These are phyloP conservation scores for Chymomyza costata DNA, from an alignment of 1,140 invertebrate genomes.

Conservation along the genomic window DNA sequence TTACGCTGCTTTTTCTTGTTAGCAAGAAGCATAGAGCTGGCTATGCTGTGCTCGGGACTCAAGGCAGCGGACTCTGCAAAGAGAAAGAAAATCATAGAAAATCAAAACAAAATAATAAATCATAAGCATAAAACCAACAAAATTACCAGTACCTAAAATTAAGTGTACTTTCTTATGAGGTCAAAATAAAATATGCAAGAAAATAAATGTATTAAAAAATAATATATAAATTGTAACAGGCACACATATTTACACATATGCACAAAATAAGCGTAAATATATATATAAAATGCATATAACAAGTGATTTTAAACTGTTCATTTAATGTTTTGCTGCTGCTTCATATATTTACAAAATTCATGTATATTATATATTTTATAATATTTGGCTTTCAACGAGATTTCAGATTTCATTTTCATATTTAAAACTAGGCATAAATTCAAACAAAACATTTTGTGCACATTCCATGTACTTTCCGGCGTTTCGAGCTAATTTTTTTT, in stretches of 20 bases:
- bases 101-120: slow-evolving; percentile 61
- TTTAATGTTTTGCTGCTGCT: slow-evolving; percentile 8
- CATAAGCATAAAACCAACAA: slow-evolving; percentile 23
- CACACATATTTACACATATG: slow-evolving; percentile 6
- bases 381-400: slow-evolving; percentile 61
- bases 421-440: slow-evolving; percentile 15
- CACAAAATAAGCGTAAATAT: slow-evolving; percentile 10
- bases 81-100: slow-evolving; percentile 27
- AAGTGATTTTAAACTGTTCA: slow-evolving; percentile 2
- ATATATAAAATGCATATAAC: neutral
- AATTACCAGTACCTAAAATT: too few species aligned
- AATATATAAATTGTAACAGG: too few species aligned
- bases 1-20: slow-evolving; percentile 8
- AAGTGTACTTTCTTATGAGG: too few species aligned
- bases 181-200: slow-evolving; percentile 1
- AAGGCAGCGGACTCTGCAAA: slow-evolving; percentile 35
- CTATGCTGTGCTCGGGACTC: slow-evolving; percentile 25
- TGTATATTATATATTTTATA: slow-evolving; percentile 10
- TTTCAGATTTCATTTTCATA: slow-evolving; percentile 28
- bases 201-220: too few species aligned
- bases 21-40: too few species aligned
- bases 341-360: slow-evolving; percentile 43
- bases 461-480: neutral
- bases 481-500: too few species aligned
- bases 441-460: slow-evolving; percentile 3